A percentile compares a stretch with the other conserved stretches of the same genome.
Evolutionary conservation across 2,113 vertebrate species (phyloP).

Genomic region (Martes martes): DNA sequence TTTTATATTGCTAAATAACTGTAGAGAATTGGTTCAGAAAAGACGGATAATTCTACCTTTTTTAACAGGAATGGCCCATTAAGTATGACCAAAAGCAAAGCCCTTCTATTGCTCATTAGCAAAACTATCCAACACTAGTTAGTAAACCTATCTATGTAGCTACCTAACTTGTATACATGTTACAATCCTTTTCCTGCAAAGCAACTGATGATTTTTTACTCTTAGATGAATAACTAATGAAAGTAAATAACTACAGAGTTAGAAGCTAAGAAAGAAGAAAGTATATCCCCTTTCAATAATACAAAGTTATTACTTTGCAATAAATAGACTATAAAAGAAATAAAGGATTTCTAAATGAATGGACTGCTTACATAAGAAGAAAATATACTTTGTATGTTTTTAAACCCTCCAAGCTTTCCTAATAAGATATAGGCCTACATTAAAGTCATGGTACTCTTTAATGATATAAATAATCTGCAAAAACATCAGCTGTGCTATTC

Average conservation of each 20-base stretch:
- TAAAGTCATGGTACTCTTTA: neutral
- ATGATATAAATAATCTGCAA: neutral
- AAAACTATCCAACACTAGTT: neutral
- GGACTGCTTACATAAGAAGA: neutral
- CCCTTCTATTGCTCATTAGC: neutral
- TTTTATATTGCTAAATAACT: constrained; percentile 40
- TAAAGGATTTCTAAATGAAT: constrained; percentile 27
- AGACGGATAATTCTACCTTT: neutral
- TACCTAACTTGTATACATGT: neutral
- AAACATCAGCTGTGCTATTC: constrained; percentile 12
- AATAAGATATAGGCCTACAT: constrained; percentile 8
- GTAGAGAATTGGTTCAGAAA: neutral
- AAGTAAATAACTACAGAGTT: neutral
- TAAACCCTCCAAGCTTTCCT: constrained; percentile 4
- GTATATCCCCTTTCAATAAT: neutral
- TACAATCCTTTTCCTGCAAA: constrained; percentile 29
- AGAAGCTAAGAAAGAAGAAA: constrained; percentile 31
- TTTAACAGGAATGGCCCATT: neutral
- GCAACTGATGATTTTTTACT: constrained; percentile 15
- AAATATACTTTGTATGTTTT: neutral
- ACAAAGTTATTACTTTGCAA: neutral
- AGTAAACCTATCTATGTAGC: neutral
- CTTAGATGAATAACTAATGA: constrained; percentile 37
- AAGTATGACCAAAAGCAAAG: neutral
- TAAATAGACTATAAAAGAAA: neutral